Base-by-base conservation (phyloP, 2,113 vertebrate species). In the Rana temporaria region DNA sequence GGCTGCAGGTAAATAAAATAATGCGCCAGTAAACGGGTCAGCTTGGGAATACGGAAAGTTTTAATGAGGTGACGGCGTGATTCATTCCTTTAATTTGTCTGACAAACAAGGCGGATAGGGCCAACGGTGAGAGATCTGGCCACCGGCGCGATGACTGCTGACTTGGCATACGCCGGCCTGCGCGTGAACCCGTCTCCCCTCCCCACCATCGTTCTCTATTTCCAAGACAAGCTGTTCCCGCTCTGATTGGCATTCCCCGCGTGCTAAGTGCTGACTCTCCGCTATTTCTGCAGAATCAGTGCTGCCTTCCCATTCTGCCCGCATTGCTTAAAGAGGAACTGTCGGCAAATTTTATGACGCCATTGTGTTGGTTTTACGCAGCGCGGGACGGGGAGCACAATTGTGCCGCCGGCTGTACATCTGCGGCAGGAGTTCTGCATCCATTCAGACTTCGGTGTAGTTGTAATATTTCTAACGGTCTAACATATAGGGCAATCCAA, bases 1-100 rank as follows among this genome's bases (percentile, higher is more conserved):
- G 92, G 91, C 90, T 87, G 86, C 92, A 93, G 93, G 91, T 94
- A 92, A 93, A 93, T 92, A 93, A 94, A 91, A 89, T 85, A 86
- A 90, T 90, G 86, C 86, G 87, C 89, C 0, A 1, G 89, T 76
- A 86, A 85, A 87, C 87, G 73, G 89, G 86, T 85, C n/a, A 85
- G 85, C 59, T 75, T 87, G 90, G 91, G 91, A 89, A 90, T 90
- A 38, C 11, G 16, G 87, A 24, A 85, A 85, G 64, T 85, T 90
- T 92, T 94, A 92, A 92, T 94, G 90, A 92, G 90, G 88, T 65
- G 12, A 88, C 87, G 78, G 85, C 89, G 90, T 89, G 89, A 82
- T 83, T 88, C 88, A 85, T 84, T 79, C 53, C 86, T 20, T 83
- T 84, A 72, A 48, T 87, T 89, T 84, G 84, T 87, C 89, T 90